Base-by-base conservation (phyloP, 2,113 vertebrate species). In the Stigmatopora nigra region DNA sequence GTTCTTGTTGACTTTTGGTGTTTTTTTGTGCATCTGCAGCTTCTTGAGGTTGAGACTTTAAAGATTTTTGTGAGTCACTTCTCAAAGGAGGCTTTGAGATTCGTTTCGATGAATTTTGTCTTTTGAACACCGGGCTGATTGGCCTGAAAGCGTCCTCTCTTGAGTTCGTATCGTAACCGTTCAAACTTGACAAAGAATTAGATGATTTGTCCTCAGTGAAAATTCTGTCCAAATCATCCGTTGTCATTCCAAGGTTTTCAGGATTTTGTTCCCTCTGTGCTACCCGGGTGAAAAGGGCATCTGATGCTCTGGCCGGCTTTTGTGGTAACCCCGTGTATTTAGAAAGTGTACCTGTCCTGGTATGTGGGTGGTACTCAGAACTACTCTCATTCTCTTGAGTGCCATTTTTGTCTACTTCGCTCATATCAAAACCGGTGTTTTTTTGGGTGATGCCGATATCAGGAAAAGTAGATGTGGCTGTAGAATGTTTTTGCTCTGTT, bases 261-360 rank as follows among this genome's bases (percentile, higher is more conserved):
- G 65, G 46, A 58, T 71, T 83, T 36, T 69, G 38, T 49, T 75
- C 63, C 61, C 63, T 78, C 36, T 71, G 53, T 16, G 20, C 12
- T 1, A 25, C 62, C 16, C n/a, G 22, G 10, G 53, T 67, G 16
- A 88, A 87, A 31, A 77, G 5, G 10, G 63, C 45, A 61, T 82
- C 65, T 15, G 7, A 64, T 53, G 63, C 46, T 17, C 65, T 71
- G 35, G 52, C 69, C n/a, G 71, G 55, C 44, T 80, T 72, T 36
- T 51, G 38, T 20, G 80, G 61, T 8, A 65, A 69, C 86, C 75
- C 82, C 1, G 80, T 70, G 67, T 88, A 82, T 60, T 72, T 78
- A 17, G 73, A 65, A 4, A 80, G 47, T 11, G 78, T 65, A 0
- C 74, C 68, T 17, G 61, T 65, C 20, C 4, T 82, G 15, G 81